Percentiles rank a stretch among this genome's conserved stretches.
These are phyloP conservation scores for Enteromius fasciolatus DNA, from an alignment of 2,797 vertebrate genomes.

Conservation along the genomic window DNA sequence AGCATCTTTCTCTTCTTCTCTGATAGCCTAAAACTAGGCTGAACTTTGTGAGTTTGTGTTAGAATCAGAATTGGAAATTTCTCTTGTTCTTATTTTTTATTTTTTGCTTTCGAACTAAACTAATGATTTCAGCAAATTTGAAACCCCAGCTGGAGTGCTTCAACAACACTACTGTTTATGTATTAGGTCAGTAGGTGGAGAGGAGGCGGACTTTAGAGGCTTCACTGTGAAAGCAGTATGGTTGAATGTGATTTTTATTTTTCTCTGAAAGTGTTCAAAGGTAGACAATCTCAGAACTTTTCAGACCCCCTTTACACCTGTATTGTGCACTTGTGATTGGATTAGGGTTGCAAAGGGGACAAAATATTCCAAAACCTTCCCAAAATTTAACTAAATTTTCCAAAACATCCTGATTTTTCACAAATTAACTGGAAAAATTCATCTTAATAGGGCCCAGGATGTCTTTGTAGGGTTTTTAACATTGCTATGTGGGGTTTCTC, in stretches of 20 bases:
- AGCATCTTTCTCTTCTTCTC: neutral
- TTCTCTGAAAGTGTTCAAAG: neutral
- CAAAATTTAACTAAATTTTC: neutral
- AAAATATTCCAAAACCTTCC: neutral
- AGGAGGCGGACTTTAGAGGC: neutral
- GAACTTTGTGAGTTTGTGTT: neutral
- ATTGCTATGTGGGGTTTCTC: neutral
- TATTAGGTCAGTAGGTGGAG: neutral
- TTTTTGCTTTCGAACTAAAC: neutral
- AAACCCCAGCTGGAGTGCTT: neutral
- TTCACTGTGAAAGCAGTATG: neutral
- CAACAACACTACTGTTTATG: neutral
- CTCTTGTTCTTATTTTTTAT: no score
- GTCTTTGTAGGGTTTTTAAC: neutral
- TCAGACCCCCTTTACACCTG: neutral
- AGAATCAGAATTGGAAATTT: neutral
- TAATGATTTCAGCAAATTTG: neutral
- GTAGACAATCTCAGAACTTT: neutral
- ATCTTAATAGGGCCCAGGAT: neutral
- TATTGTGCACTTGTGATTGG: neutral
- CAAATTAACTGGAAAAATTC: neutral
- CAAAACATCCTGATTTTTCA: neutral
- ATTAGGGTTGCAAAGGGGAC: neutral
- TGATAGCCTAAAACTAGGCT: neutral
- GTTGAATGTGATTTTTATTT: neutral